A percentile compares a stretch with the other conserved stretches of the same genome.
phyloP scores from a whole-genome alignment of 1,140 invertebrate genomes.

The Theocolax elegans region DNA sequence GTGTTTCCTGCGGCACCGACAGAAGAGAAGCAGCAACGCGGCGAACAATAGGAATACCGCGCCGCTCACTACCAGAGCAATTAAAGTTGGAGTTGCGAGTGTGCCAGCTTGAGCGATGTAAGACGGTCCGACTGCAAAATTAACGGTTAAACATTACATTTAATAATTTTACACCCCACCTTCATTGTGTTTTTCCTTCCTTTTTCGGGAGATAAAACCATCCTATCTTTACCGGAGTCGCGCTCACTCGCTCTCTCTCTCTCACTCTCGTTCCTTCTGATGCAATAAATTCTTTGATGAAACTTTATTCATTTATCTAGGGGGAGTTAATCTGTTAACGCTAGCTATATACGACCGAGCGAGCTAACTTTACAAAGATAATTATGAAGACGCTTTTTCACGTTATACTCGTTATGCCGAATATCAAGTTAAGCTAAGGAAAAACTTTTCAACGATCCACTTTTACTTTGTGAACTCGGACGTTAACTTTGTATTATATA shows the following conservation, averaged over 20 bases:
- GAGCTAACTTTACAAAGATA: too few species aligned
- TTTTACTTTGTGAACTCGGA: too few species aligned
- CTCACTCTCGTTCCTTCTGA: too few species aligned
- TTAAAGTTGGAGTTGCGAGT: slow-evolving; percentile 80
- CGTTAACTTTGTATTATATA: too few species aligned
- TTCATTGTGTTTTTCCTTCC: too few species aligned
- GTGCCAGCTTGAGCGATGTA: slow-evolving; percentile 82
- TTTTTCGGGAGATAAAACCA: too few species aligned
- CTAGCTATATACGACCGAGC: too few species aligned
- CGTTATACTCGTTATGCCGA: too few species aligned
- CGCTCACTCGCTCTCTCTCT: background rate
- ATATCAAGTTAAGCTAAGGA: too few species aligned
- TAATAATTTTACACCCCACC: slow-evolving; percentile 13
- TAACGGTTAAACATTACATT: slow-evolving; percentile 24
- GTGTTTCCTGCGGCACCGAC: slow-evolving; percentile 84
- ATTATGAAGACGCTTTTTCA: too few species aligned
- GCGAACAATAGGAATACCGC: slow-evolving; percentile 83
- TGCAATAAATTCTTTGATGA: slow-evolving; percentile 18
- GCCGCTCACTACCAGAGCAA: slow-evolving; percentile 84
- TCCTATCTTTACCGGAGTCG: too few species aligned
- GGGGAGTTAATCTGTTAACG: slow-evolving; percentile 25
- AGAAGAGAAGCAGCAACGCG: slow-evolving; percentile 83
- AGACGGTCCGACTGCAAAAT: slow-evolving; percentile 77
- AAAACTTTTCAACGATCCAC: too few species aligned
- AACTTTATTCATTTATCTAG: slow-evolving; percentile 14